Evolutionary conservation across 92 coral and sea anemone genomes (phyloP), one percentile per base, ranked within the genome.

Genomic region (Porites divaricata): DNA sequence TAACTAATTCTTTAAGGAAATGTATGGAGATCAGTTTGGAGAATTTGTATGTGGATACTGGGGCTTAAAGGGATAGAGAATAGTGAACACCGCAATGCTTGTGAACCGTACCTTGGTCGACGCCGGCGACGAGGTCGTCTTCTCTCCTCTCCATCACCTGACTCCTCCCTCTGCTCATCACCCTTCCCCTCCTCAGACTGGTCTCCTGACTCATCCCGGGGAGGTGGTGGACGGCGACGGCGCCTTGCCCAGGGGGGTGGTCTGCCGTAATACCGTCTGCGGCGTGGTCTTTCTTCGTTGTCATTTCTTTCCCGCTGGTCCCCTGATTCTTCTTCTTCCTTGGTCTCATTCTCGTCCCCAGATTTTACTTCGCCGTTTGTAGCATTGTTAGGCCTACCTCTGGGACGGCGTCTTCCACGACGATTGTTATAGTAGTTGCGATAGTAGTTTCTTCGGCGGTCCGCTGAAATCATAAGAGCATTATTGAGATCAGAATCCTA

Each of bases 401-500:
- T 78, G 77, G 96, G 98, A 82, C 95, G 99, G 88, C 95, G 96
- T 84, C 96, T 90, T 73, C 88, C 76, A 70, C 98, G 91, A 82
- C 98, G 92, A 81, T 83, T 79, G 51, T 87, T 80, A 74, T 86
- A 75, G 89, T 92, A 94, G 87, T 87, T 63, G 78, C 90, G 90
- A 57, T 76, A 65, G 85, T 53, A 80, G 49, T 78, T 88, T 35
- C 92, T 91, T n/a, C 94, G 87, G 75, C 98, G 97, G 83, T 94
- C 98, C 84, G 98, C 98, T 94, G 85, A 64, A 56, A 56, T 0
- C 51, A 53, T 41, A 78, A 22, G 16, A 17, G 8, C 49, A 53
- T 28, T 22, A 17, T 35, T 35, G 16, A 26, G 19, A 52, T 54
- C 10, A 54, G 17, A 54, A 54, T 15, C 59, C 59, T 53, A 53